Evolutionary conservation across 2,888 invertebrate genomes (phyloP).

Genomic region (Neoitamus cyanurus): DNA sequence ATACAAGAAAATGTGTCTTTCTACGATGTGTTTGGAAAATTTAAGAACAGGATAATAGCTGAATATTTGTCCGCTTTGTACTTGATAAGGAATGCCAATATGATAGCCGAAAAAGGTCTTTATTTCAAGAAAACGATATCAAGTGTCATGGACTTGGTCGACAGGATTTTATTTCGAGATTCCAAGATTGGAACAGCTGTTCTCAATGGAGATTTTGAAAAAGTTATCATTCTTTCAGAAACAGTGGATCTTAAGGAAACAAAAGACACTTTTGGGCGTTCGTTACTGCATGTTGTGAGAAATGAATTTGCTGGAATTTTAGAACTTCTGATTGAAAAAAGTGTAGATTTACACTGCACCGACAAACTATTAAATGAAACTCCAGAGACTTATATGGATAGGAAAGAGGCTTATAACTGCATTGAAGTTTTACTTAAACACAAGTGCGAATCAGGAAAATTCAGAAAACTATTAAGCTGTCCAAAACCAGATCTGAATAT

Average conservation of each 20-base stretch:
- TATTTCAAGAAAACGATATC: not conserved
- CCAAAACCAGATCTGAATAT: not conserved
- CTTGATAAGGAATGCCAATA: not conserved
- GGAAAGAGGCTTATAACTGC: not conserved
- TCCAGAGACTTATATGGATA: not conserved
- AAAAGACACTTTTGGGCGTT: not conserved
- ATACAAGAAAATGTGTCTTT: not conserved
- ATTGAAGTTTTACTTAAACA: not conserved
- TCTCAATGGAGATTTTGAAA: constrained; percentile 11
- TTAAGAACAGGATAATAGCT: not conserved
- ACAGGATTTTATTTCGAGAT: not conserved
- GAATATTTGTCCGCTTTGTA: constrained; percentile 4
- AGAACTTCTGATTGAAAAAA: not conserved
- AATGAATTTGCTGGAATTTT: constrained; percentile 7
- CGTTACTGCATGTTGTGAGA: not conserved
- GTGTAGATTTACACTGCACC: not conserved
- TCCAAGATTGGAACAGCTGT: not conserved
- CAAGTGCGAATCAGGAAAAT: not conserved
- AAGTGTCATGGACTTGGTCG: not conserved
- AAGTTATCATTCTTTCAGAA: not conserved
- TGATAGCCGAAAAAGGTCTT: not conserved
- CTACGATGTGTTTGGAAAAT: not conserved
- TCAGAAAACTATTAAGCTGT: not conserved
- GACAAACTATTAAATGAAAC: not conserved
- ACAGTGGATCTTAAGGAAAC: not conserved